Evolutionary conservation across 2,113 vertebrate species (phyloP).

Genomic region (Paramormyrops kingsleyae): DNA sequence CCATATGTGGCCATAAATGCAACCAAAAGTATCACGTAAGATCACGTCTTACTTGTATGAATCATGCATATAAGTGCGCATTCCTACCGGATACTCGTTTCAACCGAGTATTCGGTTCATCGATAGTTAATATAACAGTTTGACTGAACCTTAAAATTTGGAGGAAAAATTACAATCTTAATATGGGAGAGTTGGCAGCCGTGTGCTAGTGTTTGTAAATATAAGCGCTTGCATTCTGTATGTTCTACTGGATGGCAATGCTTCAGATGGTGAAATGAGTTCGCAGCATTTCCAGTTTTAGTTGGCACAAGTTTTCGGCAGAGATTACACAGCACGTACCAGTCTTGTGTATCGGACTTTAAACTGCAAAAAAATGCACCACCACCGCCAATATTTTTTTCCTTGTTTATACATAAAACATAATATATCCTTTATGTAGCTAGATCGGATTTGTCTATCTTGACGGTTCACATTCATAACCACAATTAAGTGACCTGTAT

Average conservation of each 20-base stretch:
- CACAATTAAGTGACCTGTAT: too few species aligned
- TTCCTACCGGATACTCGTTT: not conserved
- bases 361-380: not conserved
- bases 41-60: not conserved
- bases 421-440: not conserved
- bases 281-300: not conserved
- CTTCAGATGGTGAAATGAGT: not conserved
- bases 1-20: not conserved
- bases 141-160: not conserved
- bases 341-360: not conserved
- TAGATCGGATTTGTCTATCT: too few species aligned
- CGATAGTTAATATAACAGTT: not conserved
- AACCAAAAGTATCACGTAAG: not conserved
- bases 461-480: too few species aligned
- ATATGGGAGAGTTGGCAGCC: not conserved
- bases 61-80: not conserved
- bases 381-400: not conserved
- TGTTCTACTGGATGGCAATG: not conserved
- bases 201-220: not conserved
- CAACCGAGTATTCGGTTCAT: not conserved
- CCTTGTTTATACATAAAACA: not conserved
- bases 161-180: not conserved
- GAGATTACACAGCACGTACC: not conserved
- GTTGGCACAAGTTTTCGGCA: not conserved
- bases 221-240: not conserved